phyloP scores from a whole-genome alignment of 37 sponge, comb jelly and placozoan genomes.

The Bolinopsis microptera region DNA sequence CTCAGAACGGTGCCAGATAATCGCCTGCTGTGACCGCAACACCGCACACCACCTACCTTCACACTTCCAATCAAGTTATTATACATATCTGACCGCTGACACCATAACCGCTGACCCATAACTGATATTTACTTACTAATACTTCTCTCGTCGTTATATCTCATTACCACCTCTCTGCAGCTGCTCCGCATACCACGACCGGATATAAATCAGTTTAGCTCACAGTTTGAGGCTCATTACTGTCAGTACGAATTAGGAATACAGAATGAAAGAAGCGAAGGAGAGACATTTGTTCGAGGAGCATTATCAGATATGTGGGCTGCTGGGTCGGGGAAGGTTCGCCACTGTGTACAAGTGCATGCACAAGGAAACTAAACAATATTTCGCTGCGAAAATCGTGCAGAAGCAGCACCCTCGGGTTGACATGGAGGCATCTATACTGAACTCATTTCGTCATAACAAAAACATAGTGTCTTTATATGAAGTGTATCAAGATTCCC shows the following conservation, averaged over 20 bases:
- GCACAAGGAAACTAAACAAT: conserved; percentile 25
- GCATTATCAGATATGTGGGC: neutral
- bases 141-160: neutral
- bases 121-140: neutral
- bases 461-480: neutral
- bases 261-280: neutral
- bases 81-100: neutral
- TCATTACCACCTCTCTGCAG: neutral
- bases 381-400: conserved; percentile 32
- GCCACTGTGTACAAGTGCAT: conserved; percentile 19
- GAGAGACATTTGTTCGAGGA: conserved; percentile 22
- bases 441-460: conserved; percentile 1
- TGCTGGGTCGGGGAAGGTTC: conserved; percentile 11
- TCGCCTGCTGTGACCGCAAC: too few relatives aligned
- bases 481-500: neutral
- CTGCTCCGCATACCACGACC: too few relatives aligned
- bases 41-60: too few relatives aligned
- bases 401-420: neutral
- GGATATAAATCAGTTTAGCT: too few relatives aligned
- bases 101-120: neutral
- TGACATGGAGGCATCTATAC: neutral
- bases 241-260: neutral
- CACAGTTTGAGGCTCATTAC: too few relatives aligned
- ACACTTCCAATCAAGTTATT: neutral
- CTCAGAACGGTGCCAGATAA: too few relatives aligned